phyloP scores from a whole-genome alignment of 2,888 invertebrate species.

The Poecilobothrus nobilitatus region DNA sequence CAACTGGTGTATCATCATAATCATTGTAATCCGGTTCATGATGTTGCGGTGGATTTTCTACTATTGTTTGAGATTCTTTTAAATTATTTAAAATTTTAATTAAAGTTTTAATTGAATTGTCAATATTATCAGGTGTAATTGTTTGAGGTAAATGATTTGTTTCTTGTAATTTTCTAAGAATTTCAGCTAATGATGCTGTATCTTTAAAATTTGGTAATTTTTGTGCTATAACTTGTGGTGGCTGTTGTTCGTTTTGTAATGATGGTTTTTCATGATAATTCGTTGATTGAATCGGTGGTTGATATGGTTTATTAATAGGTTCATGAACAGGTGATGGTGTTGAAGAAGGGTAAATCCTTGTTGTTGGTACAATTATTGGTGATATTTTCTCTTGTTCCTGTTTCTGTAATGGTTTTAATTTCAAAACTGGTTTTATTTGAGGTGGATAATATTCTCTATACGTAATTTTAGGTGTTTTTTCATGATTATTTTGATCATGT shows the following conservation, averaged over 20 bases:
- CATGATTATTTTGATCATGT: constrained; percentile 21
- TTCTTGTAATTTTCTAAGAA: constrained; percentile 63
- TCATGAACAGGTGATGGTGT: not conserved
- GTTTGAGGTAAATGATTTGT: constrained; percentile 68
- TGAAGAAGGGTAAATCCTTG: not conserved
- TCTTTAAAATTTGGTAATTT: constrained; percentile 39
- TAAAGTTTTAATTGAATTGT: constrained; percentile 67
- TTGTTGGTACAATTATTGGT: constrained; percentile 18
- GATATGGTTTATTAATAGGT: constrained; percentile 1
- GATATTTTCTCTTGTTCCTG: not conserved
- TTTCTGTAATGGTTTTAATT: constrained; percentile 33
- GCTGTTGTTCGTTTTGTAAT: not conserved
- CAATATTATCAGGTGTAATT: constrained; percentile 67
- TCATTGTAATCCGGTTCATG: constrained; percentile 27
- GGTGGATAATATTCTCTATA: constrained; percentile 16
- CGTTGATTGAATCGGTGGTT: not conserved
- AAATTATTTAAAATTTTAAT: constrained; percentile 65
- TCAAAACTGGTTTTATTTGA: constrained; percentile 26
- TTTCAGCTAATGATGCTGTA: constrained; percentile 47
- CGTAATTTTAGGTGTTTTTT: constrained; percentile 12
- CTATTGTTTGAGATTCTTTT: constrained; percentile 45
- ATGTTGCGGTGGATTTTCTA: constrained; percentile 37
- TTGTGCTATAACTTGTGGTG: not conserved
- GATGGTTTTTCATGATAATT: constrained; percentile 25
- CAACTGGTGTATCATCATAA: constrained; percentile 22